Evolutionary conservation across 2,888 invertebrate species (phyloP).

Genomic region (Tachina lurida): DNA sequence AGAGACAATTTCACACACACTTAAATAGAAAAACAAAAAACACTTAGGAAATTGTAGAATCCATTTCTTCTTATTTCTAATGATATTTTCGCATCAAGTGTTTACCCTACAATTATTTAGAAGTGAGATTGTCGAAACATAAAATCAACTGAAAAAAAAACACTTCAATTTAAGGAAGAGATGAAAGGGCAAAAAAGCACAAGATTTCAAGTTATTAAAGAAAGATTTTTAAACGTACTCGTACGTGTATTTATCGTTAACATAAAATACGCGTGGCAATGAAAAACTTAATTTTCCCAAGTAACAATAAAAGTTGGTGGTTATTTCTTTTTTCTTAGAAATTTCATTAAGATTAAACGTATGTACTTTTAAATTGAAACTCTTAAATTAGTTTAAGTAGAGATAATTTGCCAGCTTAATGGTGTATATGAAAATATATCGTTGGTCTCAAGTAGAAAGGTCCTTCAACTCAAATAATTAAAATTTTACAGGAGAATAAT

Average conservation of each 20-base stretch:
- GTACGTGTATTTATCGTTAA: not conserved
- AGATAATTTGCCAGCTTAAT: no score
- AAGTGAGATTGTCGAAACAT: slow-evolving; percentile 15
- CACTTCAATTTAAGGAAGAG: not conserved
- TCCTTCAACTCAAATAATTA: no score
- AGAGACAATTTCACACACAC: not conserved
- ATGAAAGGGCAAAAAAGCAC: not conserved
- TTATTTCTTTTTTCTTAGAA: no score
- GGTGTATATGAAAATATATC: no score
- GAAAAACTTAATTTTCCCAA: no score
- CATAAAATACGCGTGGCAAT: no score
- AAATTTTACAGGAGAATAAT: no score
- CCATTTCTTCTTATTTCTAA: not conserved
- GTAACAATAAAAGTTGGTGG: no score
- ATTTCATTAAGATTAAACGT: no score
- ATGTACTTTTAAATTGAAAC: no score
- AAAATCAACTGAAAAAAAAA: not conserved
- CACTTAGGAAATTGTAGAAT: not conserved
- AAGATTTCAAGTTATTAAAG: not conserved
- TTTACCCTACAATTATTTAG: slow-evolving; percentile 47
- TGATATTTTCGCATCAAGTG: slow-evolving; percentile 10
- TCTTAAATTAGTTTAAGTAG: no score
- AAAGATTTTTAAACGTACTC: not conserved
- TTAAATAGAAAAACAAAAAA: not conserved
- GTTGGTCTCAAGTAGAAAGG: no score